A percentile compares a stretch with the other conserved stretches of the same genome.
phyloP scores from a whole-genome alignment of 2,113 vertebrate species.

The Setophaga petechia region DNA sequence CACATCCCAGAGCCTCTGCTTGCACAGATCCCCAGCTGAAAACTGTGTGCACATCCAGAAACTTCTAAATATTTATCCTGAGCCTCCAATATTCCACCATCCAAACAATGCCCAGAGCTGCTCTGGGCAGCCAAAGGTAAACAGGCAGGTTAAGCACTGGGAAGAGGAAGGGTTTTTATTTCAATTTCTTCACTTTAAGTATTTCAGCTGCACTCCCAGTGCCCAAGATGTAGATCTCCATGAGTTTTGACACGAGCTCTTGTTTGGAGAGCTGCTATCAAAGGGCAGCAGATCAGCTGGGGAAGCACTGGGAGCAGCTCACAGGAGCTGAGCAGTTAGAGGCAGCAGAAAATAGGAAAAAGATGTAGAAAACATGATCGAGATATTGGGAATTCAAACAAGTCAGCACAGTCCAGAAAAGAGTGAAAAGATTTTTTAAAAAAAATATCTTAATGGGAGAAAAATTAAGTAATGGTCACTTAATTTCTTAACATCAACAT shows the following conservation, averaged over 20 bases:
- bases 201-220: not conserved
- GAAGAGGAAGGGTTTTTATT: not conserved
- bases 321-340: not conserved
- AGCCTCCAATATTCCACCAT: not conserved
- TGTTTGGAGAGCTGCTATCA: not conserved
- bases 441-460: not conserved
- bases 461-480: constrained; percentile 45
- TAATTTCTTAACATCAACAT: not conserved
- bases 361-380: not conserved
- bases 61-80: not conserved
- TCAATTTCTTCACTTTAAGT: not conserved
- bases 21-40: not conserved
- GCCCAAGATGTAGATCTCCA: not conserved
- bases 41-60: not conserved
- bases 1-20: not conserved
- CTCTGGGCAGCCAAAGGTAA: not conserved
- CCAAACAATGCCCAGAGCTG: not conserved
- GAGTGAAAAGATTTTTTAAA: fast-evolving
- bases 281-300: constrained; percentile 1
- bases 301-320: not conserved
- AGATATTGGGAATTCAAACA: not conserved
- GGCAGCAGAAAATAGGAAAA: not conserved
- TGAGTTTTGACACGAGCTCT: not conserved
- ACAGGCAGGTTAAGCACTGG: not conserved
- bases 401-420: not conserved